Evolutionary conservation across 2,797 vertebrate species (phyloP).

Genomic region (Coccyzus lansbergi): DNA sequence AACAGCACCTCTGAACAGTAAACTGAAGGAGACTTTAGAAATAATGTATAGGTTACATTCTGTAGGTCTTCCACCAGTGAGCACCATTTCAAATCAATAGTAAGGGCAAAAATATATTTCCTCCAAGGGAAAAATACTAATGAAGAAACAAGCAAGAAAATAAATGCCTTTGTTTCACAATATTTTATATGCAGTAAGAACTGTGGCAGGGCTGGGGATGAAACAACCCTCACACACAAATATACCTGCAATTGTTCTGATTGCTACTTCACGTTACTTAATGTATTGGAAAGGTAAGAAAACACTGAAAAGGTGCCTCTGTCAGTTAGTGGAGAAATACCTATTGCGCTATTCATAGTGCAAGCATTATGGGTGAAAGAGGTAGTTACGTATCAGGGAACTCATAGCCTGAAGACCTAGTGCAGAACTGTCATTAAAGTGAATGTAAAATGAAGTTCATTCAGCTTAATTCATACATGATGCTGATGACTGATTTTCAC

Average conservation of each 20-base stretch:
- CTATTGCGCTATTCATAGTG: conserved; percentile 49
- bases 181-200: not conserved
- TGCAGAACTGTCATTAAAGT: conserved; percentile 50
- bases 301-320: not conserved
- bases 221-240: not conserved
- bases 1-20: not conserved
- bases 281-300: conserved; percentile 2
- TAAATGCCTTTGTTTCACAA: not conserved
- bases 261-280: conserved; percentile 11
- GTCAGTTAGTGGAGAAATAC: not conserved
- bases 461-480: conserved; percentile 18
- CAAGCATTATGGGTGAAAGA: conserved; percentile 26
- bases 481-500: conserved; percentile 57
- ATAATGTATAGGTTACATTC: not conserved
- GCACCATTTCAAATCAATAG: not conserved
- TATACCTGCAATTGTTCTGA: not conserved
- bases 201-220: not conserved
- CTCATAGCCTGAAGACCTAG: conserved; percentile 34
- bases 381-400: conserved; percentile 41
- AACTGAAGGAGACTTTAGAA: conserved; percentile 6
- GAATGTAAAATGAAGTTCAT: conserved; percentile 50
- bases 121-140: not conserved
- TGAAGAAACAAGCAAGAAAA: not conserved
- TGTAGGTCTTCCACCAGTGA: not conserved
- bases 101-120: not conserved